Evolutionary conservation across 2,113 vertebrate genomes (phyloP), one percentile per base, ranked within the genome.

Genomic region (Cephalopterus ornatus): DNA sequence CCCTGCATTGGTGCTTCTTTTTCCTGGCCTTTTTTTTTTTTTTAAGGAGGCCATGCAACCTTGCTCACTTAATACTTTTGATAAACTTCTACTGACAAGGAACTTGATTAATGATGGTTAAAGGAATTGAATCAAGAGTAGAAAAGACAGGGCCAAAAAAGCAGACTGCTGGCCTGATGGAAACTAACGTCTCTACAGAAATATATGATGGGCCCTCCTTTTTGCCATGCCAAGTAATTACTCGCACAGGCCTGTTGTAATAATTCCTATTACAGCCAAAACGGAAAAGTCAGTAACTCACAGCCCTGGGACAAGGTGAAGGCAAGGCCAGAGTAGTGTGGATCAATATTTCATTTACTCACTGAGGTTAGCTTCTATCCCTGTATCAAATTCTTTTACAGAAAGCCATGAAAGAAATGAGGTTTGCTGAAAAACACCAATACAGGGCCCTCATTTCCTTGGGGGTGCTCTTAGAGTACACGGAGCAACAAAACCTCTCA

Each of bases 291-390:
- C 99, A 98, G 98, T 99, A 99, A 99, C 99, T 99, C 99, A 99
- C 98, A 98, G 98, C 97, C 95, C 98, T 98, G 98, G 98, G 99
- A 99, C 99, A 99, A 99, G 99, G 99, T 99, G 99, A 99, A 99
- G 99, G 99, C 99, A 99, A 99, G 99, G 99, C 99, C 99, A 99
- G 98, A 97, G 98, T 98, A 98, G 98, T 97, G 98, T 92, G 98
- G 99, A 99, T 99, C 99, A 99, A 99, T 99, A 99, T 99, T 99
- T 99, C 99, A 99, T 99, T 99, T 99, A 99, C 99, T 99, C 98
- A 98, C 98, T 98, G 98, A 98, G 98, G 98, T 98, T 98, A 97
- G 98, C 98, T 98, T 98, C 99, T 98, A 97, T 98, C 98, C 98
- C 98, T 98, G 99, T 99, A 99, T 99, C 99, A 99, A 99, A 99